phyloP scores from a whole-genome alignment of 2,113 vertebrate genomes.

The Boleophthalmus pectinirostris region DNA sequence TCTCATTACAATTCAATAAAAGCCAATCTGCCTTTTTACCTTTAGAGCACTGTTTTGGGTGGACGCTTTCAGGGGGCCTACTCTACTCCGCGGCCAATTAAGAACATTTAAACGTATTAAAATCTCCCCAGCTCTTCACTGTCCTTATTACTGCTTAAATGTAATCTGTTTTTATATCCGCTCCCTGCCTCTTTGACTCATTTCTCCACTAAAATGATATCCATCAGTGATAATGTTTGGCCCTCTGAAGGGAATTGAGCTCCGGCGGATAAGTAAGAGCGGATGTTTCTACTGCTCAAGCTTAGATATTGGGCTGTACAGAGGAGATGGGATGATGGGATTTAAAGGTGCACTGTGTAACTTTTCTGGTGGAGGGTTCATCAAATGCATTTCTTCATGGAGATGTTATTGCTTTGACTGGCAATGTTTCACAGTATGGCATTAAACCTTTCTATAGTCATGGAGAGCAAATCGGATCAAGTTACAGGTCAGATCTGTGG shows the following conservation, averaged over 20 bases:
- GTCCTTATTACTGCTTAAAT: conserved; percentile 72
- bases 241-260: conserved; percentile 48
- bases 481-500: too few species aligned
- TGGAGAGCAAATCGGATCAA: too few species aligned
- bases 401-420: too few species aligned
- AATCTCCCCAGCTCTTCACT: conserved; percentile 71
- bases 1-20: conserved; percentile 78
- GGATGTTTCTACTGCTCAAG: conserved; percentile 48
- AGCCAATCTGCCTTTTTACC: conserved; percentile 73
- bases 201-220: conserved; percentile 67
- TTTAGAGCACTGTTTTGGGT: conserved; percentile 74
- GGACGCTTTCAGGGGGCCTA: conserved; percentile 70
- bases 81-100: conserved; percentile 72
- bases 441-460: too few species aligned
- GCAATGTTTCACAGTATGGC: too few species aligned
- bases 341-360: too few species aligned
- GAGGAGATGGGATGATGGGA: conserved; percentile 21
- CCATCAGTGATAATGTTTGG: conserved; percentile 58
- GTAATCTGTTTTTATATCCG: conserved; percentile 71
- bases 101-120: conserved; percentile 76
- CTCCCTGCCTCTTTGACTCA: conserved; percentile 67
- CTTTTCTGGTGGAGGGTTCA: too few species aligned
- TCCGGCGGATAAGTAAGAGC: conserved; percentile 42
- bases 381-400: too few species aligned
- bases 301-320: conserved; percentile 39